Conservation (phyloP, 2,113 vertebrate genomes). For the Tringa solitaria region DNA sequence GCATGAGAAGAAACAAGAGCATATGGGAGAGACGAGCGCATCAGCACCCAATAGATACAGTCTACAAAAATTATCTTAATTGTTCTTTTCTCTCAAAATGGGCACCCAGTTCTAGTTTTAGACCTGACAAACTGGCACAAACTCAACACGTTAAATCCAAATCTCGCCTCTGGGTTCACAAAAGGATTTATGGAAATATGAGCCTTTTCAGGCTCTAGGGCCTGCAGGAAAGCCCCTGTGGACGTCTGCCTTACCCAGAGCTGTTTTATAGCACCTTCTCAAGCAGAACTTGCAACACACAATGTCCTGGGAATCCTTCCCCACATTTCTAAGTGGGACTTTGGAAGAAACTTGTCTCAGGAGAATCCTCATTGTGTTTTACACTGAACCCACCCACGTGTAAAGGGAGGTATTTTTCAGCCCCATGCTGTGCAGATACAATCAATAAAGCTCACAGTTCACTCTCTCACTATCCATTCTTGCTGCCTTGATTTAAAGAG, state of each 20-base stretch:
- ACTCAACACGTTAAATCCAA: neutral
- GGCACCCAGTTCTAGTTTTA: neutral
- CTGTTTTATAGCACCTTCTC: neutral
- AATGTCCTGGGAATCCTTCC: neutral
- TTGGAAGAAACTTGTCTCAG: neutral
- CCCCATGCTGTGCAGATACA: neutral
- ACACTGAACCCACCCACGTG: neutral
- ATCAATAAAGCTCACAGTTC: neutral
- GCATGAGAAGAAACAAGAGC: neutral
- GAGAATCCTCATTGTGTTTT: neutral
- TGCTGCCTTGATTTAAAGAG: neutral
- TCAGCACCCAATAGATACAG: rapidly evolving
- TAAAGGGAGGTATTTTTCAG: neutral
- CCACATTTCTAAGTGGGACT: neutral
- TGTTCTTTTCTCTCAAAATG: neutral
- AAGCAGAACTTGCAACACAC: neutral
- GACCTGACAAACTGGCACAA: neutral
- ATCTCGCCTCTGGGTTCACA: neutral
- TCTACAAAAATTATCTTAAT: neutral
- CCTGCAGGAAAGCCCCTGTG: neutral
- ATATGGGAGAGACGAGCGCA: neutral
- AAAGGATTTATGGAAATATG: neutral
- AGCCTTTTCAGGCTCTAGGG: neutral
- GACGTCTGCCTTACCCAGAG: neutral
- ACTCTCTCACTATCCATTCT: neutral